Conservation (phyloP, 37 sponge, comb jelly and placozoan genomes). For the Beroe ovata region DNA sequence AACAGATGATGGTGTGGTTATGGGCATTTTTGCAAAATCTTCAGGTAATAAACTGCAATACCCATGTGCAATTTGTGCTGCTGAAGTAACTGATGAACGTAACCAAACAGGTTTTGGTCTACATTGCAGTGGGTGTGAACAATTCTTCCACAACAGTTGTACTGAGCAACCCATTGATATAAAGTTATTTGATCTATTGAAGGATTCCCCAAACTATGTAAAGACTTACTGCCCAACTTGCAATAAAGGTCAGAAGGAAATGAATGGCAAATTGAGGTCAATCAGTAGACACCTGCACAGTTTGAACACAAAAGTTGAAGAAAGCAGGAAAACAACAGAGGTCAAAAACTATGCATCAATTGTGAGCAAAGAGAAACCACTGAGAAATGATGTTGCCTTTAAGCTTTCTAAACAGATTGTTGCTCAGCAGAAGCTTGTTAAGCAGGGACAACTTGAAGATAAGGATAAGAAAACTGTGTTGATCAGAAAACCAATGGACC, state of each 20-base stretch:
- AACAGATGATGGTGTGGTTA: background rate
- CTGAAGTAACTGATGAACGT: background rate
- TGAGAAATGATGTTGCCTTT: no score
- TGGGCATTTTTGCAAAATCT: background rate
- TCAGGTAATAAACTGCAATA: background rate
- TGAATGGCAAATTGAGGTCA: no score
- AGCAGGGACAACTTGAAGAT: no score
- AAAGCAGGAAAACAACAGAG: no score
- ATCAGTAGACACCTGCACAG: no score
- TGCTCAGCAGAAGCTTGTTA: no score
- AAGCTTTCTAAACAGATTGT: no score
- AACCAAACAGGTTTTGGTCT: background rate
- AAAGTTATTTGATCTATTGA: background rate
- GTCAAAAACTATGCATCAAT: no score
- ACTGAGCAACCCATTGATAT: background rate
- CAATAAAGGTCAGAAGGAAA: no score
- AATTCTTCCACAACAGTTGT: background rate
- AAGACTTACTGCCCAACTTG: background rate
- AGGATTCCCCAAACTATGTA: background rate
- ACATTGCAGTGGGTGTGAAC: background rate
- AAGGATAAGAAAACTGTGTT: background rate
- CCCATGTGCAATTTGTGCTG: background rate
- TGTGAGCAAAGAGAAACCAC: no score
- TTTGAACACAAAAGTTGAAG: no score
- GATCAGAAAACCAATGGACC: background rate